These are phyloP conservation scores for Labia minor DNA, from an alignment of 2,888 invertebrate species.

Conservation along the genomic window DNA sequence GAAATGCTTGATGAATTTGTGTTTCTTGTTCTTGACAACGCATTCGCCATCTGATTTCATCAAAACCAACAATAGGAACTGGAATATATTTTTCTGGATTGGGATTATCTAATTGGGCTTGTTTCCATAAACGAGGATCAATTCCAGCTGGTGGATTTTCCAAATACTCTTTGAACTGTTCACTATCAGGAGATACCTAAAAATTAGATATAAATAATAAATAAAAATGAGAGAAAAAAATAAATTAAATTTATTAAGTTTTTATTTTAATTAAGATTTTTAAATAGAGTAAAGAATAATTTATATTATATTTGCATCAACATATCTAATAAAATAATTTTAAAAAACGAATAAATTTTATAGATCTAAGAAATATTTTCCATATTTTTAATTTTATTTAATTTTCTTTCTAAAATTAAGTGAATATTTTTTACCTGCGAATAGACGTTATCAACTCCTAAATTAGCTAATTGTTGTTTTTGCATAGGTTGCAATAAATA, in stretches of 20 bases:
- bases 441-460: conserved; percentile 60
- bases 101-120: conserved; percentile 92
- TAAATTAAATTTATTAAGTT: too few relatives aligned
- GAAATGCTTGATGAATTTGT: conserved; percentile 65
- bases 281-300: too few relatives aligned
- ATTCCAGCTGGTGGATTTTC: conserved; percentile 80
- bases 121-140: conserved; percentile 87
- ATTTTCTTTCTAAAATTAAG: too few relatives aligned
- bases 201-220: background rate
- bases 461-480: conserved; percentile 57
- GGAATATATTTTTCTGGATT: conserved; percentile 83
- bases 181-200: conserved; percentile 52
- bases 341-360: too few relatives aligned
- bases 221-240: too few relatives aligned
- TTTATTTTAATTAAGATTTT: too few relatives aligned
- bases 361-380: too few relatives aligned
- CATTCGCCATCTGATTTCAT: conserved; percentile 56
- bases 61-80: conserved; percentile 86
- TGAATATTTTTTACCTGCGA: too few relatives aligned
- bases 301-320: too few relatives aligned
- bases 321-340: too few relatives aligned
- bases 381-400: too few relatives aligned
- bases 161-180: conserved; percentile 75
- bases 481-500: conserved; percentile 60
- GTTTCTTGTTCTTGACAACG: conserved; percentile 77